These are phyloP conservation scores for Bradynema listronoti DNA, from an alignment of 1,140 invertebrate species.

Conservation along the genomic window DNA sequence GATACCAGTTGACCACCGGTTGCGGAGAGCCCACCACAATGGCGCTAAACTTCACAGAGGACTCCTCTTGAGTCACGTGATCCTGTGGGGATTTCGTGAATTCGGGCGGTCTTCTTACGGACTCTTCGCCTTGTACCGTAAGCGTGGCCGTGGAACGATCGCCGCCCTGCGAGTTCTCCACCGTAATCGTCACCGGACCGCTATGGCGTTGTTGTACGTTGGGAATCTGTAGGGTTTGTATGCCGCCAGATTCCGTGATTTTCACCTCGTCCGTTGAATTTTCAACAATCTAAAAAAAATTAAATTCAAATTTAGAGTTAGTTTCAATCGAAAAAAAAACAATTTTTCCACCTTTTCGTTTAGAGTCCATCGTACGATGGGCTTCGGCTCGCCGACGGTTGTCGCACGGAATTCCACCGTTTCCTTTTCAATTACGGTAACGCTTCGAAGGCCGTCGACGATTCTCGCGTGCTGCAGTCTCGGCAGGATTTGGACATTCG, in stretches of 20 bases:
- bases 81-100: constrained; percentile 53
- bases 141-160: constrained; percentile 31
- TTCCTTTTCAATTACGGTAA: constrained; percentile 58
- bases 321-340: too few relatives aligned
- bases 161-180: constrained; percentile 33
- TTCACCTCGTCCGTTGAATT: constrained; percentile 7
- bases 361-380: constrained; percentile 76
- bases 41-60: constrained; percentile 63
- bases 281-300: too few relatives aligned
- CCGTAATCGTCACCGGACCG: constrained; percentile 27
- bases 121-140: constrained; percentile 25
- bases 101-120: constrained; percentile 38
- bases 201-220: constrained; percentile 10
- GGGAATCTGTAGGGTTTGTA: constrained; percentile 15
- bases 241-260: not conserved
- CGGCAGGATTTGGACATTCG: constrained; percentile 7
- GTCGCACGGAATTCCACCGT: constrained; percentile 65
- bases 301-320: too few relatives aligned
- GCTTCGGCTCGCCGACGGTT: constrained; percentile 79
- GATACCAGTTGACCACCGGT: constrained; percentile 78
- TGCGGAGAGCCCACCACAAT: constrained; percentile 79
- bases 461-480: constrained; percentile 17
- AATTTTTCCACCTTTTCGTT: constrained; percentile 58
- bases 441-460: constrained; percentile 8
- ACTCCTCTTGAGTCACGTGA: constrained; percentile 67